Conservation (phyloP, 1,140 invertebrate genomes). For the Tetramorium alpestre region DNA sequence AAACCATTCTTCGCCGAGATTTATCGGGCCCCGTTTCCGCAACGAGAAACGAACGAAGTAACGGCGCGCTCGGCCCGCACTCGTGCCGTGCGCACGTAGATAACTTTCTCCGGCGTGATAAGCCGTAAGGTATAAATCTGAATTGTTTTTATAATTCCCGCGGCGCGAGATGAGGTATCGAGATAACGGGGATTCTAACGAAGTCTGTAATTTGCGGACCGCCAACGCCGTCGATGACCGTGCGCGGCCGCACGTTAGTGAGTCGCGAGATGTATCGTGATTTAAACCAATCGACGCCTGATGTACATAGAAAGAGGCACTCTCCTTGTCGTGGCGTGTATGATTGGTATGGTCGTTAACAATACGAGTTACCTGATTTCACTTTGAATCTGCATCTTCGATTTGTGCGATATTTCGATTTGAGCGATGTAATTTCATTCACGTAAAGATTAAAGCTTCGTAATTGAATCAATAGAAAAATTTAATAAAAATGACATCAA, state of each 20-base stretch:
- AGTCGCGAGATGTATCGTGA: constrained; percentile 69
- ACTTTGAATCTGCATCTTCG: background rate
- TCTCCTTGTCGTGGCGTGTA: background rate
- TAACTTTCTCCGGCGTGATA: constrained; percentile 79
- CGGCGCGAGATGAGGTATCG: constrained; percentile 75
- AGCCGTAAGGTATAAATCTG: constrained; percentile 80
- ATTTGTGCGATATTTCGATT: background rate
- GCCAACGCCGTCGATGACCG: constrained; percentile 59
- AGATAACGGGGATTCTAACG: constrained; percentile 80
- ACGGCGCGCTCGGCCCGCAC: constrained; percentile 37
- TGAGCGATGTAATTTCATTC: background rate
- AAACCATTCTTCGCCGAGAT: constrained; percentile 70
- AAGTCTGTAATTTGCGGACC: constrained; percentile 79
- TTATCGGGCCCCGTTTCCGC: constrained; percentile 65
- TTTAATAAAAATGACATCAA: background rate
- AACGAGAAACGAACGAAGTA: constrained; percentile 37
- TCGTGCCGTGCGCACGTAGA: constrained; percentile 71
- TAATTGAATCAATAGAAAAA: background rate
- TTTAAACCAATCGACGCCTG: constrained; percentile 72
- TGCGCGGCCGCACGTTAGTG: constrained; percentile 54
- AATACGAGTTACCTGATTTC: constrained; percentile 20
- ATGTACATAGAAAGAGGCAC: constrained; percentile 54
- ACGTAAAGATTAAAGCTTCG: background rate
- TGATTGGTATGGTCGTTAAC: constrained; percentile 42
- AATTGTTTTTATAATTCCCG: constrained; percentile 80